Base-by-base conservation (phyloP, 1,140 invertebrate species). In the Alviniconcha marisindica region DNA sequence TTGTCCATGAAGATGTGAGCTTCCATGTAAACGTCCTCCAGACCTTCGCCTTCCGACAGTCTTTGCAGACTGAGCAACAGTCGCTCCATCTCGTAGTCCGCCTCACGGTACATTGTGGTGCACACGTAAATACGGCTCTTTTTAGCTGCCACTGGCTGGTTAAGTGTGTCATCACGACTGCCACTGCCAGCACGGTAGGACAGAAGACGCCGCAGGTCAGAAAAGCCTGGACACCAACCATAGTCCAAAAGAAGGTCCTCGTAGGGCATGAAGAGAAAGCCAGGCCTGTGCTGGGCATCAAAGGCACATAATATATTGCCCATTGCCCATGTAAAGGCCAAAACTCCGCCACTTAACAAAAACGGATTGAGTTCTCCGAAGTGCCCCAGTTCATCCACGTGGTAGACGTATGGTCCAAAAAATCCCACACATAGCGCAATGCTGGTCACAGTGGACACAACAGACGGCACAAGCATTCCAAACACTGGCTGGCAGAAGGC, bases 1-100 rank as follows among this genome's bases (percentile, higher is more conserved):
- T 91, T 91, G 63, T 91, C 91, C 81, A 91, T 87, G 73, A 91
- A 91, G 28, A 91, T 87, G 71, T 91, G 89, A 18, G 90, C 89
- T 66, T 91, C 89, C 0, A 91, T 71, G 36, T 84, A 73, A 38
- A 89, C 73, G 36, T 77, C 51, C 31, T 84, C 76, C 15, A 89
- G 81, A 33, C 74, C 51, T 28, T 85, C 66, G 31, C 87, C 84
- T 18, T 63, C 54, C 0, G 87, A 87, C 38, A 91, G 10, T 24
- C 80, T 77, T 54, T 85, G 76, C 18, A 91, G 51, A 60, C 90
- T 91, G 18, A 80, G 3, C 5, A 91, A 73, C 3, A 91, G 82
- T 54, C 90, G 42, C 36, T 87, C 87, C 89, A 90, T 91, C 83
- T 91, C 90, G 40, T 88, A 88, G 66, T 90, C 87, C 0, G 90